Evolutionary conservation across 2,888 invertebrate genomes (phyloP).

Genomic region (Tuta absoluta): DNA sequence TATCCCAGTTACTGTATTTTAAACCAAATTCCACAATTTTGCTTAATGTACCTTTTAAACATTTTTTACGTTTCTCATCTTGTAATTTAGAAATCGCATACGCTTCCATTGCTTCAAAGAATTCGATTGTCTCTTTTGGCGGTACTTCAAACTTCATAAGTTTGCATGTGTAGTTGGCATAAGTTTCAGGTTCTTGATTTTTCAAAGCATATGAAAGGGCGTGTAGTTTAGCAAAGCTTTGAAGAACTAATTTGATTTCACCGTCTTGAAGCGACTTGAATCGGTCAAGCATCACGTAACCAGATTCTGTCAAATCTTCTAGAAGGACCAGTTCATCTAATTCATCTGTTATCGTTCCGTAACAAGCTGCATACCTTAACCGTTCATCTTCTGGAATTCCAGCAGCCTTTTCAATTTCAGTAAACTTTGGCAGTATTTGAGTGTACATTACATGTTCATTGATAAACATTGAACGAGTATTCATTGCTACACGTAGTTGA

Average conservation of each 20-base stretch:
- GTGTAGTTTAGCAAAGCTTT: slow-evolving; percentile 47
- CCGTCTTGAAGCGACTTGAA: slow-evolving; percentile 29
- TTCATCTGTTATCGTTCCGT: slow-evolving; percentile 44
- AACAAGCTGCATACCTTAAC: slow-evolving; percentile 45
- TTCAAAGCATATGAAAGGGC: slow-evolving; percentile 47
- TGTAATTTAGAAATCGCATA: background rate
- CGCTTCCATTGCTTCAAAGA: background rate
- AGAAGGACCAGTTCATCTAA: slow-evolving; percentile 51
- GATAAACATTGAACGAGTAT: slow-evolving; percentile 37
- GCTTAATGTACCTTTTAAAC: background rate
- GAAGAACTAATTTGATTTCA: slow-evolving; percentile 41
- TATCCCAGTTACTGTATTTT: background rate
- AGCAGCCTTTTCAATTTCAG: slow-evolving; percentile 40
- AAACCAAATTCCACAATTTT: background rate
- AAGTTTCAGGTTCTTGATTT: slow-evolving; percentile 39
- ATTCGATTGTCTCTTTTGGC: background rate
- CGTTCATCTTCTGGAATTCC: slow-evolving; percentile 42
- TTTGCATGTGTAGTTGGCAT: background rate
- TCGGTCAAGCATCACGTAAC: slow-evolving; percentile 45
- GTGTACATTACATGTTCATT: slow-evolving; percentile 51
- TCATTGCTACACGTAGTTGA: slow-evolving; percentile 32
- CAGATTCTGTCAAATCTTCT: slow-evolving; percentile 46
- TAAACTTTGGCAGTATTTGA: slow-evolving; percentile 44
- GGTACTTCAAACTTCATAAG: background rate
- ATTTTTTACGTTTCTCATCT: slow-evolving; percentile 2